phyloP scores from a whole-genome alignment of 2,888 invertebrate genomes.

The Autographa pulchrina region DNA sequence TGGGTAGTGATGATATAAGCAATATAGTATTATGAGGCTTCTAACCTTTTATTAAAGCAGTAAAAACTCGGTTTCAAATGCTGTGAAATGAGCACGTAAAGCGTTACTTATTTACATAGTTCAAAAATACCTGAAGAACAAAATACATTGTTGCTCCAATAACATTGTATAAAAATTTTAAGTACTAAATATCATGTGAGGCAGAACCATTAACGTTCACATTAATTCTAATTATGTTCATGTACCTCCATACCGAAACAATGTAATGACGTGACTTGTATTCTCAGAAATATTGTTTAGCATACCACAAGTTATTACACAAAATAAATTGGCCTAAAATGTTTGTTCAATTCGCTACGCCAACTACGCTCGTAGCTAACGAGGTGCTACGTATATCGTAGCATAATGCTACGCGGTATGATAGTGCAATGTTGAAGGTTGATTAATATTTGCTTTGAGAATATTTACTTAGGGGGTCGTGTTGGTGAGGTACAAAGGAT shows the following conservation, averaged over 20 bases:
- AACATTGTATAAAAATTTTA: constrained; percentile 3
- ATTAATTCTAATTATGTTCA: constrained; percentile 39
- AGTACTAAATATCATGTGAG: constrained; percentile 30
- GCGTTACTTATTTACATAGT: neutral
- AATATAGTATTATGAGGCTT: no score
- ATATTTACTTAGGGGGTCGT: constrained; percentile 31
- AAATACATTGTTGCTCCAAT: neutral
- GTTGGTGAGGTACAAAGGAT: constrained; percentile 33
- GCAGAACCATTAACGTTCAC: constrained; percentile 19
- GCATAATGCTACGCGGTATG: constrained; percentile 27
- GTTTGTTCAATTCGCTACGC: constrained; percentile 15
- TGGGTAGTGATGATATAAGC: no score
- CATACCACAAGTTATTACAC: constrained; percentile 11
- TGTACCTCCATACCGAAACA: constrained; percentile 22
- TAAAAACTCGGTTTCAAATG: neutral
- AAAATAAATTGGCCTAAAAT: constrained; percentile 18
- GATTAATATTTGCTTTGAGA: constrained; percentile 45
- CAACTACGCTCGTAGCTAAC: constrained; percentile 41
- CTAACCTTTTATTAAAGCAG: neutral
- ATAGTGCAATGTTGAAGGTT: constrained; percentile 37
- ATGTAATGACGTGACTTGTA: constrained; percentile 32
- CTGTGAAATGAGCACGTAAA: neutral
- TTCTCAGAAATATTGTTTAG: constrained; percentile 33
- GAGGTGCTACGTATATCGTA: constrained; percentile 41
- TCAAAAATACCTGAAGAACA: neutral